Percentiles rank a stretch among this genome's conserved stretches.
These are phyloP conservation scores for Drosophila imparisetae DNA, from an alignment of 2,888 invertebrate species.

Conservation along the genomic window DNA sequence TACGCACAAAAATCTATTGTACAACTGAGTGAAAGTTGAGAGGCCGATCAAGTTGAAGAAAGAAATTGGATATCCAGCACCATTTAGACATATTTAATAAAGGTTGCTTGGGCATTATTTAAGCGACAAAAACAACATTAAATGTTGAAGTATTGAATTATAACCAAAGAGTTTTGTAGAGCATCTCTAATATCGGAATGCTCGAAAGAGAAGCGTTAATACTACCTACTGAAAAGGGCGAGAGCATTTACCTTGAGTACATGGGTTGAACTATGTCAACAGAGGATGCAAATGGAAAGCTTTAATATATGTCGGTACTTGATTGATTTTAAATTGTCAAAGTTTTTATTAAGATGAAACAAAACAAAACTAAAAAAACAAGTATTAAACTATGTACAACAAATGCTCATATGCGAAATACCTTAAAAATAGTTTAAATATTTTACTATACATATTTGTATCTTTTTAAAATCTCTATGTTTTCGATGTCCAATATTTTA, in stretches of 20 bases:
- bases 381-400: constrained; percentile 61
- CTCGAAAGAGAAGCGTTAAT: constrained; percentile 24
- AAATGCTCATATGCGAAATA: constrained; percentile 48
- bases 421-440: constrained; percentile 61
- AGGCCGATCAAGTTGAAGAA: constrained; percentile 16
- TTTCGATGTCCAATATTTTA: constrained; percentile 77
- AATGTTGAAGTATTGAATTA: constrained; percentile 45
- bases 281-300: constrained; percentile 62
- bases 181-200: constrained; percentile 22
- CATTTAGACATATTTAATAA: constrained; percentile 26
- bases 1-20: constrained; percentile 71
- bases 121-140: constrained; percentile 33
- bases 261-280: constrained; percentile 50
- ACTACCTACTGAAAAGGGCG: constrained; percentile 21
- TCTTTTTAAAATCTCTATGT: constrained; percentile 77
- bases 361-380: constrained; percentile 13
- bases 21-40: constrained; percentile 43
- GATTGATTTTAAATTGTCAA: constrained; percentile 64
- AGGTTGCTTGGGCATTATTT: constrained; percentile 33
- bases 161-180: constrained; percentile 29
- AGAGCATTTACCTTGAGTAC: constrained; percentile 38
- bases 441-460: constrained; percentile 70
- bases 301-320: constrained; percentile 65
- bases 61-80: constrained; percentile 35
- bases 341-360: constrained; percentile 34